These are phyloP conservation scores for Ceramica pisi DNA, from an alignment of 2,888 invertebrate species.

Conservation along the genomic window DNA sequence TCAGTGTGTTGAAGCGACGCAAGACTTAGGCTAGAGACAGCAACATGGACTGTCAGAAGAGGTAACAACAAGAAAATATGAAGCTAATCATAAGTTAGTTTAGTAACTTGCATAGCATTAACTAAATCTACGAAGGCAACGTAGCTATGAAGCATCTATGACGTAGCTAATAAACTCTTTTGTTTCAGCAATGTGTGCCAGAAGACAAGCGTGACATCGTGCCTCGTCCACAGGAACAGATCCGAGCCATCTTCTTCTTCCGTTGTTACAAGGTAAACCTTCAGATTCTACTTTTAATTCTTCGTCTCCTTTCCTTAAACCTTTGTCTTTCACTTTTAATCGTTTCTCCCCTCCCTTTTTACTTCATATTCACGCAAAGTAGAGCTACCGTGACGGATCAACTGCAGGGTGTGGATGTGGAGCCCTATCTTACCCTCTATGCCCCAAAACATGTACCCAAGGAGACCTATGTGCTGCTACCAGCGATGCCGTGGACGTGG, in stretches of 20 bases:
- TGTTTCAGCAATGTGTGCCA: conserved; percentile 92
- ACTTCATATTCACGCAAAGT: too few species aligned
- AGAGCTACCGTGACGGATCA: too few species aligned
- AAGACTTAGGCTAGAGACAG: not conserved
- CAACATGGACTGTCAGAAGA: not conserved
- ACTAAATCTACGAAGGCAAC: not conserved
- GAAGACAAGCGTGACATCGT: conserved; percentile 92
- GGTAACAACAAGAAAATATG: not conserved
- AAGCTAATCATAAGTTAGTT: not conserved
- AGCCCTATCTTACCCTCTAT: too few species aligned
- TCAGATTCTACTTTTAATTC: not conserved
- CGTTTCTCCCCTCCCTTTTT: not conserved
- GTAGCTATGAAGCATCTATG: not conserved
- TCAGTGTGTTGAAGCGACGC: conserved; percentile 66
- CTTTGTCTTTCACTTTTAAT: too few species aligned
- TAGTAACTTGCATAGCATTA: not conserved
- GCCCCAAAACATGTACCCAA: too few species aligned
- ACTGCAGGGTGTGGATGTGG: too few species aligned
- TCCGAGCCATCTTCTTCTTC: conserved; percentile 94
- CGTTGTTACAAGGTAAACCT: conserved; percentile 92
- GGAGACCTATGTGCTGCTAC: too few species aligned
- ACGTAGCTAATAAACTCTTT: conserved; percentile 3
- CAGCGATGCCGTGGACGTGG: too few species aligned
- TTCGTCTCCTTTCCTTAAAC: not conserved
- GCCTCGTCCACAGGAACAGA: conserved; percentile 92